These are phyloP conservation scores for Leptopilina syphax DNA, from an alignment of 2,888 invertebrate species.

Conservation along the genomic window DNA sequence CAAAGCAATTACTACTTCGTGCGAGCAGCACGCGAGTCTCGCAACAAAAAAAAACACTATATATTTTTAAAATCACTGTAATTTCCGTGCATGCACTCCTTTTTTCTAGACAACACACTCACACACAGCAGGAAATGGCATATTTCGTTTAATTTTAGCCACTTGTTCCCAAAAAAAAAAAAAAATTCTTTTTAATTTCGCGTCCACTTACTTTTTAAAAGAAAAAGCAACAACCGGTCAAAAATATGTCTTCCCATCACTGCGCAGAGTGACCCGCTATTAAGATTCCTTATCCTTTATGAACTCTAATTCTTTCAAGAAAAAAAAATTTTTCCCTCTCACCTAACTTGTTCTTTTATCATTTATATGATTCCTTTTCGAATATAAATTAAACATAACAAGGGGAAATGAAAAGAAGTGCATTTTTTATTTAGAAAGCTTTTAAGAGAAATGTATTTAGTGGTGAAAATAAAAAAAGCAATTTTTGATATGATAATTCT, in stretches of 20 bases:
- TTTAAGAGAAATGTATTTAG: slow-evolving; percentile 14
- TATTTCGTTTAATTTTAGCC: slow-evolving; percentile 38
- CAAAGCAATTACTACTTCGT: slow-evolving; percentile 37
- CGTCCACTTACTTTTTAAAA: slow-evolving; percentile 5
- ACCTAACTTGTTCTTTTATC: slow-evolving; percentile 14
- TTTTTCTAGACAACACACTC: slow-evolving; percentile 24
- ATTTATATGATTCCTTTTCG: slow-evolving; percentile 14
- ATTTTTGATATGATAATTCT: slow-evolving; percentile 48
- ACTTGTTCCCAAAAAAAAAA: slow-evolving; percentile 12
- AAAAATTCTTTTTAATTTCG: slow-evolving; percentile 34
- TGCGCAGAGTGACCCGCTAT: slow-evolving; percentile 18
- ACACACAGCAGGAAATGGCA: slow-evolving; percentile 28
- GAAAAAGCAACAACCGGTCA: not conserved
- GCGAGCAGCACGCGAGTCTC: slow-evolving; percentile 35
- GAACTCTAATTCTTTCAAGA: slow-evolving; percentile 21
- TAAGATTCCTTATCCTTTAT: slow-evolving; percentile 37
- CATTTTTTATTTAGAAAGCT: slow-evolving; percentile 19
- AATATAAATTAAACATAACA: slow-evolving; percentile 30
- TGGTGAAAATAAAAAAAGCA: slow-evolving; percentile 33
- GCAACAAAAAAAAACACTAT: slow-evolving; percentile 16
- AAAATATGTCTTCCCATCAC: slow-evolving; percentile 10
- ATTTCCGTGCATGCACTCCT: slow-evolving; percentile 37
- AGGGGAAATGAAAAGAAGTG: slow-evolving; percentile 21
- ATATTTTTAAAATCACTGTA: slow-evolving; percentile 40
- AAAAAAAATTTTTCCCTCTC: not conserved